These are phyloP conservation scores for Rhodinocichla rosea DNA, from an alignment of 2,113 vertebrate genomes.

Conservation along the genomic window DNA sequence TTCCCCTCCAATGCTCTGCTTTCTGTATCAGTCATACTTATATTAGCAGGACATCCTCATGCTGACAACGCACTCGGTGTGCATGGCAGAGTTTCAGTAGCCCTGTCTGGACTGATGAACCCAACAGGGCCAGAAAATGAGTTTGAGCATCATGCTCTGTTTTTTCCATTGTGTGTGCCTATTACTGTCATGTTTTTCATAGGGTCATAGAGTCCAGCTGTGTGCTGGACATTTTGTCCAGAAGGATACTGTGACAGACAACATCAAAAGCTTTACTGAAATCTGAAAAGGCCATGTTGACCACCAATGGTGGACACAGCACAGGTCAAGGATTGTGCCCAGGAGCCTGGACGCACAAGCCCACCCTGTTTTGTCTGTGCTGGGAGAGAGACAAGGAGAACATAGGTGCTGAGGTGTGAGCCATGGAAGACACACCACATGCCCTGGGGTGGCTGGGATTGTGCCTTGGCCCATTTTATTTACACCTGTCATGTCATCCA, in stretches of 20 bases:
- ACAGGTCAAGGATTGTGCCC: background rate
- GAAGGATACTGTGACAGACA: background rate
- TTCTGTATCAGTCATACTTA: fast-evolving
- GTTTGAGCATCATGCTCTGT: background rate
- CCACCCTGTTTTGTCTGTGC: background rate
- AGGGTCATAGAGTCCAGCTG: background rate
- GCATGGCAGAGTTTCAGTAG: background rate
- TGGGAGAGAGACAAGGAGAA: background rate
- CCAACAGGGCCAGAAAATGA: background rate
- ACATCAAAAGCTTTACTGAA: background rate
- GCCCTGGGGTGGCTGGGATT: fast-evolving
- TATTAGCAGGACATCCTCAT: background rate
- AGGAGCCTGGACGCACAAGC: fast-evolving
- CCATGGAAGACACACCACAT: background rate
- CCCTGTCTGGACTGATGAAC: background rate
- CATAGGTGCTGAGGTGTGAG: background rate
- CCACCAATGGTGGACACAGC: background rate
- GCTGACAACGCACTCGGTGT: fast-evolving
- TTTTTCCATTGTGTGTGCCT: background rate
- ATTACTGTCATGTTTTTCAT: fast-evolving
- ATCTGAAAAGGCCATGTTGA: background rate
- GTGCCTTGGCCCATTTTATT: background rate
- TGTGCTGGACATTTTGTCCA: no score
- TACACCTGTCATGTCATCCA: background rate
- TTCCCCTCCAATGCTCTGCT: background rate